Conservation (phyloP, 2,888 invertebrate genomes). For the Ennomos fuscantarius region DNA sequence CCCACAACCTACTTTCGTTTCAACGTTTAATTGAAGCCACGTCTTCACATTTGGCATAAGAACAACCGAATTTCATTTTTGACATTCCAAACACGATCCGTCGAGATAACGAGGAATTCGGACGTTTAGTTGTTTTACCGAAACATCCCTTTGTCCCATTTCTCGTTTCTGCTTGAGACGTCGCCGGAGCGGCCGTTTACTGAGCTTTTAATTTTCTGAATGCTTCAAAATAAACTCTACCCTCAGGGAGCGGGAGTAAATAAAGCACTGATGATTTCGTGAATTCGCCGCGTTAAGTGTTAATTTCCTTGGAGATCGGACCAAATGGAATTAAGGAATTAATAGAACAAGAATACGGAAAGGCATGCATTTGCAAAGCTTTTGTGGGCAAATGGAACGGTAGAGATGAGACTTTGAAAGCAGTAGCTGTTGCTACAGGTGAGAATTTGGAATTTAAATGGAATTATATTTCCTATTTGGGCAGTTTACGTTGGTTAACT, state of each 20-base stretch:
- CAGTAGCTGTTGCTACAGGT: background rate
- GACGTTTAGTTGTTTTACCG: constrained; percentile 47
- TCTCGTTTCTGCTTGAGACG: constrained; percentile 16
- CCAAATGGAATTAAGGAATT: constrained; percentile 49
- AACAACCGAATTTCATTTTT: constrained; percentile 41
- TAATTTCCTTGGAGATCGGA: constrained; percentile 64
- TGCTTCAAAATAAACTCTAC: constrained; percentile 54
- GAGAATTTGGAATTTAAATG: constrained; percentile 2
- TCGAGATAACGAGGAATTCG: constrained; percentile 52
- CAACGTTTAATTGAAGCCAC: constrained; percentile 27
- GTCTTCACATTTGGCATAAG: constrained; percentile 23
- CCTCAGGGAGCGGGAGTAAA: constrained; percentile 53
- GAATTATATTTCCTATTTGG: too few species aligned
- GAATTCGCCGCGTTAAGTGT: constrained; percentile 58
- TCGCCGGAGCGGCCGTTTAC: constrained; percentile 25
- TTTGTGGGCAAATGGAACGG: constrained; percentile 8
- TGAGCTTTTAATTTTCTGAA: constrained; percentile 55
- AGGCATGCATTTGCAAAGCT: constrained; percentile 35
- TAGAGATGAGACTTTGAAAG: constrained; percentile 8
- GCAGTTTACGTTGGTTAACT: too few species aligned
- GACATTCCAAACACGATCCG: constrained; percentile 49
- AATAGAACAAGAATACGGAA: constrained; percentile 37
- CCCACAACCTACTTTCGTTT: too few species aligned
- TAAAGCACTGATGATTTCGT: constrained; percentile 59
- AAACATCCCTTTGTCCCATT: constrained; percentile 46